Base-by-base conservation (phyloP, 2,113 vertebrate species). In the Lamprologus ornatipinnis region DNA sequence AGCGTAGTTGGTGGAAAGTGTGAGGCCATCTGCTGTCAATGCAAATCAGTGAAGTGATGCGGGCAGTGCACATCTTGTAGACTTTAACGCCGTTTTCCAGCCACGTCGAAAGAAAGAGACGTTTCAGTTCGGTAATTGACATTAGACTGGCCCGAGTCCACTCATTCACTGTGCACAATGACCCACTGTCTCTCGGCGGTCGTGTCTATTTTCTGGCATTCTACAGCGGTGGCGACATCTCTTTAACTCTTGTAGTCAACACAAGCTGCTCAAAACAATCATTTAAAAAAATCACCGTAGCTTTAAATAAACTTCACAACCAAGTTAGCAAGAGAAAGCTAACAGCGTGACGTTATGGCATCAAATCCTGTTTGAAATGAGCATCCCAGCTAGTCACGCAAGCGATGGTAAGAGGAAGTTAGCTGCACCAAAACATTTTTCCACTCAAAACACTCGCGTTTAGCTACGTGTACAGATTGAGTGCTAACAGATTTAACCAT, bases 91-190 rank as follows among this genome's bases (percentile, higher is more conserved):
- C 15, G 82, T 80, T 37, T 47, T 19, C 9, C 7, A 15, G 45
- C 23, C 79, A 86, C 51, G n/a, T 63, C 14, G 14, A 80, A 83
- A 89, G 84, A 94, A 91, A 80, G 87, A 58, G 47, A 31, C 57
- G 51, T 42, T 81, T 91, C 86, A 92, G 81, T 42, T n/a, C 82
- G 35, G 91, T 86, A 84, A 91, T 94, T 91, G 91, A 85, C 88
- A 81, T 88, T 83, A 85, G 13, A 87, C 83, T 93, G 92, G 92
- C 92, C 68, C 33, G 80, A 40, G 60, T 95, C 92, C 95, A 95
- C 90, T 92, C 79, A 94, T 93, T 95, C 93, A 94, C 89, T 37
- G 49, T 88, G 87, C 91, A 95, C 93, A 95, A 95, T 95, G 92
- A 94, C 65, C 93, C 87, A 91, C 95, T 95, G 95, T 95, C 87